Evolutionary conservation across 2,113 vertebrate species (phyloP), one percentile per base, ranked within the genome.

Genomic region (Clupea harengus): DNA sequence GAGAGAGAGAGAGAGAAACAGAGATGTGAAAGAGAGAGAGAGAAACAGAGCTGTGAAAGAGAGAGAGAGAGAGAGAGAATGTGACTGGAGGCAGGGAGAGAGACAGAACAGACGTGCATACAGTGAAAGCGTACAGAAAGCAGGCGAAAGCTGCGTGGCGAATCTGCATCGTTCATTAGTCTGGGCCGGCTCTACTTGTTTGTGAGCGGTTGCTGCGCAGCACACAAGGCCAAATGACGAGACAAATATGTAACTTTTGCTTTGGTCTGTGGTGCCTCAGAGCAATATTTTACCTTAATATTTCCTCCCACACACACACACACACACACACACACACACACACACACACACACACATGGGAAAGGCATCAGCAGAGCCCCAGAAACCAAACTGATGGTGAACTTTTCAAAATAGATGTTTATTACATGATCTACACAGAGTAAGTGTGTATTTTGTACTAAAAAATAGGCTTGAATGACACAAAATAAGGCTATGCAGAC

Each of bases 401-500:
- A 60, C 18, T 10, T 78, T 78, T 39, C 32, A 78, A 78, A 78
- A 78, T 78, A 78, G 15, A 39, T 78, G 72, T 78, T 78, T 78
- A 78, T 39, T 78, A 78, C 25, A 32, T 72, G 9, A 72, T 32
- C 64, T 72, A 72, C 10, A 78, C 28, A 39, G 72, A 78, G 28
- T 78, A 78, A 15, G 72, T 78, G 72, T 78, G 28, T 17, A 4
- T 78, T 78, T 32, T 78, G 72, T 78, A 28, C 72, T 78, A 32
- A 78, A 32, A 78, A 78, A 78, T 44, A 78, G 32, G 72, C 39
- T 78, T 78, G 72, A 78, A 78, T 17, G 28, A 15, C 25, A 78
- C 28, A 78, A 78, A 78, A 78, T 78, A 78, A 78, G 72, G 28
- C 64, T 28, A 72, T 72, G n/a, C 17, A 78, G 72, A 78, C 72